Percentiles rank a stretch among this genome's conserved stretches.
Conservation (phyloP, 2,113 vertebrate genomes). For the Erythrocercus mccallii region DNA sequence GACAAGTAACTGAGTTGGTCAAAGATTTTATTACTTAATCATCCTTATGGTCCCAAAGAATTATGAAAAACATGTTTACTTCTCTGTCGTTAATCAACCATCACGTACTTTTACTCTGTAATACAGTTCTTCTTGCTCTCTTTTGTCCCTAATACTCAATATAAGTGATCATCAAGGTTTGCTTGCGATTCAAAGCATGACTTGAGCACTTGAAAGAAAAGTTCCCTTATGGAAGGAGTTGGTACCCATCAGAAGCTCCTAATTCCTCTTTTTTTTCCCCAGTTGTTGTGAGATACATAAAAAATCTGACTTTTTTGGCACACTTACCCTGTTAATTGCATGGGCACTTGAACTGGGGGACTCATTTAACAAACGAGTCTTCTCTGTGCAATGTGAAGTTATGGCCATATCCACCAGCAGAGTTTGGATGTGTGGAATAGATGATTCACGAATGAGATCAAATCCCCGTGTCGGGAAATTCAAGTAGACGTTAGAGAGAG, state of each 20-base stretch:
- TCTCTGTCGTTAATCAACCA: neutral
- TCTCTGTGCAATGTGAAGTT: neutral
- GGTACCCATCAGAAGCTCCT: neutral
- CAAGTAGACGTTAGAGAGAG: neutral
- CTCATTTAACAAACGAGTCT: neutral
- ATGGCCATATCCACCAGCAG: neutral
- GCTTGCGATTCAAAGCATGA: neutral
- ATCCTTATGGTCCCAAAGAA: neutral
- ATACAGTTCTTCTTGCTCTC: neutral
- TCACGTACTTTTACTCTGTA: neutral
- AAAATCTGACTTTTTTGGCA: neutral
- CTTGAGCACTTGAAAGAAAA: neutral
- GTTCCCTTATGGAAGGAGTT: neutral
- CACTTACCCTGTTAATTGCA: neutral
- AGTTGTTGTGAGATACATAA: neutral
- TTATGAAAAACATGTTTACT: neutral
- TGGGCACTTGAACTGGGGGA: neutral
- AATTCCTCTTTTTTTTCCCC: neutral
- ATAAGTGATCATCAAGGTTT: neutral
- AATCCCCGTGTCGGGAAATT: neutral
- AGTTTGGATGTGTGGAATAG: neutral
- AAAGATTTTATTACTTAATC: neutral
- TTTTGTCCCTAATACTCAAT: neutral
- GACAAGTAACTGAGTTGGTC: neutral
- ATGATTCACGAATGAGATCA: conserved; percentile 7